A percentile compares a stretch with the other conserved stretches of the same genome.
Conservation (phyloP, 1,140 invertebrate genomes). For the Caerostris extrusa region DNA sequence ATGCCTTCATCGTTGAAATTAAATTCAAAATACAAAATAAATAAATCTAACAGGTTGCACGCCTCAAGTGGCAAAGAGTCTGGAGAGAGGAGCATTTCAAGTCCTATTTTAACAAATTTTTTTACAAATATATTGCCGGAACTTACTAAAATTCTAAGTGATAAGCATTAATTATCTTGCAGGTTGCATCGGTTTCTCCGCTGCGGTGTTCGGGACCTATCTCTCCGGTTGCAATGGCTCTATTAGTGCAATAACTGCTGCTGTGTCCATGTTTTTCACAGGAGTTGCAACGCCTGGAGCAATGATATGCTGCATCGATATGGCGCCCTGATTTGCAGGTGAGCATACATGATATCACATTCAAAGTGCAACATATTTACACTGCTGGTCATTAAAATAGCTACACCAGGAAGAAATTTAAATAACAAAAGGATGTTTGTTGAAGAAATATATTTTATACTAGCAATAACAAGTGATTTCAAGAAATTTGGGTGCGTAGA, state of each 20-base stretch:
- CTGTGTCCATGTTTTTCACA: background rate
- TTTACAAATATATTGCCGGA: no score
- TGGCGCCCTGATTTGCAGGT: slow-evolving; percentile 37
- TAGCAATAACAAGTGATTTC: no score
- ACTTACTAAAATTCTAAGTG: no score
- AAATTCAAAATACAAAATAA: no score
- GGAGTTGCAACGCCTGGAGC: slow-evolving; percentile 6
- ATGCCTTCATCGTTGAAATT: no score
- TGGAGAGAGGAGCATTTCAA: background rate
- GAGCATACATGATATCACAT: background rate
- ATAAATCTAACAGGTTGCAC: no score
- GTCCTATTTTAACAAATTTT: background rate
- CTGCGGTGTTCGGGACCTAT: background rate
- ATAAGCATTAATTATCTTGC: background rate
- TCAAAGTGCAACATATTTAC: background rate
- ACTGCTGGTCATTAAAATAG: background rate
- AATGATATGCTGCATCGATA: background rate
- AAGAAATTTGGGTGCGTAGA: no score
- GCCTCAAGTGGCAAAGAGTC: background rate
- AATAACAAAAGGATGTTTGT: no score
- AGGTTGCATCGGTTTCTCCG: slow-evolving; percentile 1
- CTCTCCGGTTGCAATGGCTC: background rate
- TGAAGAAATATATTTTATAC: no score
- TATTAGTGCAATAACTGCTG: background rate
- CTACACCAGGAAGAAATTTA: no score